A percentile compares a stretch with the other conserved stretches of the same genome.
These are phyloP conservation scores for Pluvianellus socialis DNA, from an alignment of 2,113 vertebrate species.

Conservation along the genomic window DNA sequence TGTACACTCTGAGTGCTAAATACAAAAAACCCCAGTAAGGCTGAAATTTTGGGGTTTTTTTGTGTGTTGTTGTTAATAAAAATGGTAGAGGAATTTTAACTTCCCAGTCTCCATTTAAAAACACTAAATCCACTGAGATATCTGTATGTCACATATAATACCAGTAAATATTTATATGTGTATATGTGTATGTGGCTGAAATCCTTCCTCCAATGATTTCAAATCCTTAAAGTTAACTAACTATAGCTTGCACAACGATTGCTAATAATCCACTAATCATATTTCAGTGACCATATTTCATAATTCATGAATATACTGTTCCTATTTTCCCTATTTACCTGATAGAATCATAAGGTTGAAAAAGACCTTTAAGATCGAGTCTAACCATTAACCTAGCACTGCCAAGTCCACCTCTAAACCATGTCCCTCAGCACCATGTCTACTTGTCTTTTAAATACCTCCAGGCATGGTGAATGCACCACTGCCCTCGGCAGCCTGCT, in stretches of 20 bases:
- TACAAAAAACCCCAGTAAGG: not conserved
- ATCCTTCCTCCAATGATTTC: not conserved
- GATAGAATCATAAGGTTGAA: not conserved
- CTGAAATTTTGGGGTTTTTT: not conserved
- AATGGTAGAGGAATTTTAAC: not conserved
- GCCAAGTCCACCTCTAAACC: too few relatives aligned
- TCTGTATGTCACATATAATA: not conserved
- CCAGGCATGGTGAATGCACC: too few relatives aligned
- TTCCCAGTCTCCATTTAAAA: not conserved
- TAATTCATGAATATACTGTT: not conserved
- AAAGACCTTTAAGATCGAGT: too few relatives aligned
- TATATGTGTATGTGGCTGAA: not conserved
- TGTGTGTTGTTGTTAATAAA: not conserved
- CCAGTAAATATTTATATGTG: too few relatives aligned
- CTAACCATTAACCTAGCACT: too few relatives aligned
- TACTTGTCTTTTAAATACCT: too few relatives aligned
- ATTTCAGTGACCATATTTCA: not conserved
- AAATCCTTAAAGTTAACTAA: not conserved
- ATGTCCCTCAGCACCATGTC: too few relatives aligned
- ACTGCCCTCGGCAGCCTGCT: too few relatives aligned
- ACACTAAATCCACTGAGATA: not conserved
- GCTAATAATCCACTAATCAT: not conserved
- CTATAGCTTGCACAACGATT: not conserved
- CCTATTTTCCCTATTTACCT: not conserved
- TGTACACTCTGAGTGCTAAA: not conserved